These are phyloP conservation scores for Hipposideros larvatus DNA, from an alignment of 2,797 vertebrate species.

Conservation along the genomic window DNA sequence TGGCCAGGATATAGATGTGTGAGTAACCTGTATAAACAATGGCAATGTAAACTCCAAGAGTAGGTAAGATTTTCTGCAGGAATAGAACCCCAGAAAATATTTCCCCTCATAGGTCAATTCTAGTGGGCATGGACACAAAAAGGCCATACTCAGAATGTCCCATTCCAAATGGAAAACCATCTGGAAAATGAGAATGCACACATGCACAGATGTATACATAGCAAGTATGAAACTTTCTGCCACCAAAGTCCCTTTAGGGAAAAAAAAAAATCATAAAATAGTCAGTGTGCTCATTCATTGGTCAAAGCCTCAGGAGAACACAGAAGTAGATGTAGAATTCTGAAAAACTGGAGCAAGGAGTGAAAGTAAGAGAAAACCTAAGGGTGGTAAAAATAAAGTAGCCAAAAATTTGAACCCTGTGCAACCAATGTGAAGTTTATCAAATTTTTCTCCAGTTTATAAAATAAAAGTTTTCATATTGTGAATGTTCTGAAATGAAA, in stretches of 20 bases:
- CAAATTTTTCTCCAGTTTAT: not conserved
- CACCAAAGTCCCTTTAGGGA: not conserved
- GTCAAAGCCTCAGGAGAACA: conserved; percentile 32
- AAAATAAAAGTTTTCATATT: conserved; percentile 6
- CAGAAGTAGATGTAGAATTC: conserved; percentile 14
- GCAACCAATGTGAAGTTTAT: not conserved
- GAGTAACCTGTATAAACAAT: not conserved
- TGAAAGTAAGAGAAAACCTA: conserved; percentile 55
- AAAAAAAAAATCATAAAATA: conserved; percentile 15
- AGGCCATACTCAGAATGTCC: not conserved
- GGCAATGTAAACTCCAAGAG: conserved; percentile 40
- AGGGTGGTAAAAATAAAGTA: conserved; percentile 27
- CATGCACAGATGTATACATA: not conserved
- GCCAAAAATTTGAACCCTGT: not conserved
- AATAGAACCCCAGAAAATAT: not conserved
- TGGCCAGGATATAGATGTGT: not conserved
- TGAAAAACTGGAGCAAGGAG: not conserved
- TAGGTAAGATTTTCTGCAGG: not conserved
- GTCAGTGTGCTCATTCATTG: not conserved
- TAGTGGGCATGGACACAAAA: not conserved
- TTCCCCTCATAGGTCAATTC: not conserved
- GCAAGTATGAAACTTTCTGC: not conserved
- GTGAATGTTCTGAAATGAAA: conserved; percentile 24
- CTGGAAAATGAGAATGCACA: conserved; percentile 28
- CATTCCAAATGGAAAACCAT: conserved; percentile 9